These are phyloP conservation scores for Notiomystis cincta DNA, from an alignment of 2,113 vertebrate genomes.

Conservation along the genomic window DNA sequence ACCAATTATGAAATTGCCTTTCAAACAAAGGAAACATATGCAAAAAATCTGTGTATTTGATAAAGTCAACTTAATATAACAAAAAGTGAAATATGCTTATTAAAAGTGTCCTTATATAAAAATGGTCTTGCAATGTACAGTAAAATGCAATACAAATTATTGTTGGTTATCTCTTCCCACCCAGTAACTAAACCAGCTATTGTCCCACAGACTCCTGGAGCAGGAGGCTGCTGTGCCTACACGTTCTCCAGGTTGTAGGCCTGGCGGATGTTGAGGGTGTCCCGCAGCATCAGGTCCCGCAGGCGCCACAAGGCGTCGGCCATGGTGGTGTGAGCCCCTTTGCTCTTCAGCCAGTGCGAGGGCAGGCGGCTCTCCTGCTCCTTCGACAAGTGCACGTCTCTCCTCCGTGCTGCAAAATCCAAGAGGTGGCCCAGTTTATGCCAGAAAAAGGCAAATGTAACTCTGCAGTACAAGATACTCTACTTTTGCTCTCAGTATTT, in stretches of 20 bases:
- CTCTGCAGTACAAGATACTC: not conserved
- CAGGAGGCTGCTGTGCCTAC: slow-evolving; percentile 6
- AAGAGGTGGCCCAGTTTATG: not conserved
- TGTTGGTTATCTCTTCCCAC: slow-evolving; percentile 72
- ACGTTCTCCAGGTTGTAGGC: slow-evolving; percentile 86
- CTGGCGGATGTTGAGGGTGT: slow-evolving; percentile 93
- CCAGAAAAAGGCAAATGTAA: not conserved
- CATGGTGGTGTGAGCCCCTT: slow-evolving; percentile 97
- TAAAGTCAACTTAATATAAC: slow-evolving; percentile 82
- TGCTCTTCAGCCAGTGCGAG: slow-evolving; percentile 96
- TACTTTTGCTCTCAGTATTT: not conserved
- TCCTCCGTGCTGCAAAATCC: slow-evolving; percentile 81
- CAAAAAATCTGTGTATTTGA: slow-evolving; percentile 79
- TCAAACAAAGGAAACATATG: slow-evolving; percentile 79
- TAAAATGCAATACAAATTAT: slow-evolving; percentile 83
- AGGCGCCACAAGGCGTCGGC: slow-evolving; percentile 95
- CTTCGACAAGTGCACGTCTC: slow-evolving; percentile 92
- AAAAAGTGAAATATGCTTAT: slow-evolving; percentile 84
- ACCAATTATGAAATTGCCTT: slow-evolving; percentile 76
- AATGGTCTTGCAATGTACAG: slow-evolving; percentile 83
- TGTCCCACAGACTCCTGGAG: slow-evolving; percentile 62
- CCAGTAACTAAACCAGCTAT: slow-evolving; percentile 75
- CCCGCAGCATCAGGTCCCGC: slow-evolving; percentile 94
- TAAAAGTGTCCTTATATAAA: slow-evolving; percentile 86
- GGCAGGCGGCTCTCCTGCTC: slow-evolving; percentile 96